Conservation (phyloP, 2,797 vertebrate genomes). For the Poeciliopsis gracilis region DNA sequence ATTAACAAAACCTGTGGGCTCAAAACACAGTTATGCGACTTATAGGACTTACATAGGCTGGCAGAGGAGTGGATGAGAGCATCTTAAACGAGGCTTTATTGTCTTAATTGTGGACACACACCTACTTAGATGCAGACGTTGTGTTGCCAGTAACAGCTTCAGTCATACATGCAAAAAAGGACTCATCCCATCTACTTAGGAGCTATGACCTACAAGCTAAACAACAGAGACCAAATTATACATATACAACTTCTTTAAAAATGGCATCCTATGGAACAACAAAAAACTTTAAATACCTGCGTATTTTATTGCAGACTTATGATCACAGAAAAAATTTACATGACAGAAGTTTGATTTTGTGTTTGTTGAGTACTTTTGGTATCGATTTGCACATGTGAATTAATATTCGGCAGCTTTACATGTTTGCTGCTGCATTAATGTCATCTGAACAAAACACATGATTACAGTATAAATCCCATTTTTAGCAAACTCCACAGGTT, state of each 20-base stretch:
- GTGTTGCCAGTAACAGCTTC: background rate
- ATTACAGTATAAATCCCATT: background rate
- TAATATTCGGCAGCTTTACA: background rate
- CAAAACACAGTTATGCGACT: conserved; percentile 16
- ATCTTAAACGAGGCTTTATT: background rate
- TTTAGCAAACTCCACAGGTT: background rate
- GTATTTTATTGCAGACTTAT: background rate
- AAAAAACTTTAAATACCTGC: background rate
- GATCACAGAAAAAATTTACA: background rate
- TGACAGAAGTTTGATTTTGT: background rate
- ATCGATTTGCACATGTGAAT: background rate
- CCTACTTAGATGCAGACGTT: background rate
- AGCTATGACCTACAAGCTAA: background rate
- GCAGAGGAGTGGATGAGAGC: background rate
- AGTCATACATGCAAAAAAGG: background rate
- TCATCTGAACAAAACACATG: background rate
- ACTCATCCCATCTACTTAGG: background rate
- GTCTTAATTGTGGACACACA: conserved; percentile 15
- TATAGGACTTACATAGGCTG: background rate
- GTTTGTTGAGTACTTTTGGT: background rate
- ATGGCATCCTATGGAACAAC: background rate
- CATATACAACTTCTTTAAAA: background rate
- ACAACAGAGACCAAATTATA: background rate
- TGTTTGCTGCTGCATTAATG: background rate
- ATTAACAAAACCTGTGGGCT: conserved; percentile 28